Percentiles rank a stretch among this genome's conserved stretches.
Evolutionary conservation across 2,113 vertebrate genomes (phyloP).

Genomic region (Elaphurus davidianus): DNA sequence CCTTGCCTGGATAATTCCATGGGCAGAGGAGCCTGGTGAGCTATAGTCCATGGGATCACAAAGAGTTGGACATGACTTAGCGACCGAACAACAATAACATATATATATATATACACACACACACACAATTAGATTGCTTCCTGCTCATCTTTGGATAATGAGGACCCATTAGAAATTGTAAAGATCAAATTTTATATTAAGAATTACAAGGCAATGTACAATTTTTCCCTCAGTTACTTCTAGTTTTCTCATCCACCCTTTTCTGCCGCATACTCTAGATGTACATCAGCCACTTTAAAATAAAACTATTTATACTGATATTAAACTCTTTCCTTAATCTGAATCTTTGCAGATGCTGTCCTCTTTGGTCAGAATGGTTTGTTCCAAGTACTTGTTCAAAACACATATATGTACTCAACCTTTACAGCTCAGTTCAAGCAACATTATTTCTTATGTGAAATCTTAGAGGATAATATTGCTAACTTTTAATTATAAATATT

Average conservation of each 20-base stretch:
- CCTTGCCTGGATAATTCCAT: no score
- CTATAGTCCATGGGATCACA: no score
- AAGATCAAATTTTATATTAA: neutral
- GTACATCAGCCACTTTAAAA: neutral
- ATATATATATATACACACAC: no score
- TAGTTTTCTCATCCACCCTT: neutral
- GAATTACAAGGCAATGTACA: neutral
- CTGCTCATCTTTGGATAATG: neutral
- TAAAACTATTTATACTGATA: neutral
- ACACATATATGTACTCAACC: neutral
- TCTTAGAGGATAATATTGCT: neutral
- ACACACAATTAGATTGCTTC: neutral
- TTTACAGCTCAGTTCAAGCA: neutral
- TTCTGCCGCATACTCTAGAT: neutral
- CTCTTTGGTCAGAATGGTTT: no score
- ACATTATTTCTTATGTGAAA: neutral
- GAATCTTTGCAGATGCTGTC: no score
- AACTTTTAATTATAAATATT: neutral
- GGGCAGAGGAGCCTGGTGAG: no score
- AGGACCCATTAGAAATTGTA: neutral
- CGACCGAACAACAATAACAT: no score
- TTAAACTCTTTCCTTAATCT: neutral
- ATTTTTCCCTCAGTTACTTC: neutral
- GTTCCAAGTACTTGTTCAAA: neutral
- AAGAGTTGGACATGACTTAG: no score